Percentiles rank a stretch among this genome's conserved stretches.
These are phyloP conservation scores for Syngnathus scovelli DNA, from an alignment of 2,113 vertebrate species.

Conservation along the genomic window DNA sequence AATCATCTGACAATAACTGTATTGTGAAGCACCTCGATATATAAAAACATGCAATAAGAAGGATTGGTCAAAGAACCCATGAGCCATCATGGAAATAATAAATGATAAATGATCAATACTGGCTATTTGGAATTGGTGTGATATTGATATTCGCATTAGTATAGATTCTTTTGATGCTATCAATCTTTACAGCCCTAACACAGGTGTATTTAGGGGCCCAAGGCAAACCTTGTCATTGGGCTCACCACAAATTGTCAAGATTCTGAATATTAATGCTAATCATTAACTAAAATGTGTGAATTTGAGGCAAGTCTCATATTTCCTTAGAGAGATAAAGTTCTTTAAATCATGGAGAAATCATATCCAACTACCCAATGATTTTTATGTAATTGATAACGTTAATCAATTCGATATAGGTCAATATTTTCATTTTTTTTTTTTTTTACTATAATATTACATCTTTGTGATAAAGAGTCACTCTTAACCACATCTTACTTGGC, in stretches of 20 bases:
- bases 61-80: too few species aligned
- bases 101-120: too few species aligned
- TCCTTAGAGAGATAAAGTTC: neutral
- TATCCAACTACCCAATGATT: neutral
- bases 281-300: neutral
- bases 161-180: too few species aligned
- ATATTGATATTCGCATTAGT: too few species aligned
- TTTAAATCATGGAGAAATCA: neutral
- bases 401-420: neutral
- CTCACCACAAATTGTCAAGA: neutral
- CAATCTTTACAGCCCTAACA: too few species aligned
- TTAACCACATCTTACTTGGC: neutral
- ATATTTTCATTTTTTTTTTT: neutral
- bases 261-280: neutral
- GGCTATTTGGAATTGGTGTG: too few species aligned
- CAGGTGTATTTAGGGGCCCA: neutral
- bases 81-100: too few species aligned
- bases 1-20: too few species aligned
- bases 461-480: neutral
- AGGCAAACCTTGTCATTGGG: neutral
- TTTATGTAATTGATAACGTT: too few species aligned
- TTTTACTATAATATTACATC: neutral
- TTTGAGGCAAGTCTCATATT: neutral
- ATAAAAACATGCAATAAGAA: too few species aligned
- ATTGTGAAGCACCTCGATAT: too few species aligned